Evolutionary conservation across 1,140 invertebrate species (phyloP).

Genomic region (Rhagoletis pomonella): DNA sequence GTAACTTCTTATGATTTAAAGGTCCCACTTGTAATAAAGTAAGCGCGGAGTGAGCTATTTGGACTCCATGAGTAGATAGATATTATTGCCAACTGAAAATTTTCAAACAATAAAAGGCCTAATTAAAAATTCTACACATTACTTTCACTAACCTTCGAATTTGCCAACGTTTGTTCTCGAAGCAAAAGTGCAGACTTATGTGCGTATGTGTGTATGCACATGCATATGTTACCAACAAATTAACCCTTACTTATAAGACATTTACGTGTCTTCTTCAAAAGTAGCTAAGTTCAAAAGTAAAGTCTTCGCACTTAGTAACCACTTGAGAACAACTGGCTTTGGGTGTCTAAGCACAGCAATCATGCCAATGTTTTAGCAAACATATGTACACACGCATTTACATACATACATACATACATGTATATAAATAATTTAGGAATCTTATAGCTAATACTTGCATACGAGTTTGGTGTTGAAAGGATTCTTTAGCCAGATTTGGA

Average conservation of each 20-base stretch:
- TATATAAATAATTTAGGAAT: background rate
- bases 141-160: conserved; percentile 53
- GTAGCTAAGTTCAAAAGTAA: conserved; percentile 59
- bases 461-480: background rate
- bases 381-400: conserved; percentile 7
- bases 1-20: conserved; percentile 47
- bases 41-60: background rate
- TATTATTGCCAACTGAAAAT: conserved; percentile 14
- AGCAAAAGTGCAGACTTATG: background rate
- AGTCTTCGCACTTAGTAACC: conserved; percentile 61
- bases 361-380: conserved; percentile 3
- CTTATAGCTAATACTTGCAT: conserved; percentile 2
- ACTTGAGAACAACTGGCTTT: conserved; percentile 64
- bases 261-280: conserved; percentile 44
- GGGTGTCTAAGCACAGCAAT: conserved; percentile 56
- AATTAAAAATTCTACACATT: conserved; percentile 74
- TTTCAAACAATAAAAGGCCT: conserved; percentile 57
- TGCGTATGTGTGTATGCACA: background rate
- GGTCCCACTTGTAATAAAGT: conserved; percentile 42
- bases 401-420: background rate
- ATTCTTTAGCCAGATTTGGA: background rate
- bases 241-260: conserved; percentile 2
- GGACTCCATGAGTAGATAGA: background rate
- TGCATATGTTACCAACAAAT: background rate
- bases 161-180: background rate